Conservation (phyloP, 2,797 vertebrate genomes). For the Megalops cyprinoides region DNA sequence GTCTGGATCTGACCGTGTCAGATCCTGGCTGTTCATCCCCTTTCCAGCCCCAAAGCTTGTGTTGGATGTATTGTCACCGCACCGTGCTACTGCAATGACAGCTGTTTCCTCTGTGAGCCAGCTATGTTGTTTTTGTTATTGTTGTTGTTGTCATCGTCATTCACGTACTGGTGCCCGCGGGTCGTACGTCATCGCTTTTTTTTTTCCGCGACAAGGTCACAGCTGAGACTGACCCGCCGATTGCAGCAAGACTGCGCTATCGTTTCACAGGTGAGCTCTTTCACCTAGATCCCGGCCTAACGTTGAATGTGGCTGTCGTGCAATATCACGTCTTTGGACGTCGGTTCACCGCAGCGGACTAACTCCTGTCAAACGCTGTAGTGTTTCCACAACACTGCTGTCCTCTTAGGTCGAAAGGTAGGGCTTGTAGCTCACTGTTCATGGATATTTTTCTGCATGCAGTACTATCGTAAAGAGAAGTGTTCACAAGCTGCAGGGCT, state of each 20-base stretch:
- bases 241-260: not conserved
- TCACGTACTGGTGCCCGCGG: not conserved
- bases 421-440: too few species aligned
- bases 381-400: not conserved
- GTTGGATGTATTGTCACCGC: not conserved
- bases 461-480: too few species aligned
- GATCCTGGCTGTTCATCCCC: not conserved
- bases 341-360: not conserved
- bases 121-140: too few species aligned
- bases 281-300: not conserved
- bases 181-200: not conserved
- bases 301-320: too few species aligned
- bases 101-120: slow-evolving; percentile 5
- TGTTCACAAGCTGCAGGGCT: too few species aligned
- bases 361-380: not conserved
- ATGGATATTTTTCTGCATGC: too few species aligned
- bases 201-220: not conserved
- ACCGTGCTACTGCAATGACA: not conserved
- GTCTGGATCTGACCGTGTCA: not conserved
- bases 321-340: not conserved
- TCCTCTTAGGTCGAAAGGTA: not conserved
- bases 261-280: not conserved
- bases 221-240: not conserved
- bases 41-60: too few species aligned
- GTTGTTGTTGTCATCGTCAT: not conserved